phyloP scores from a whole-genome alignment of 2,113 vertebrate species.

The Ardeotis arabs region DNA sequence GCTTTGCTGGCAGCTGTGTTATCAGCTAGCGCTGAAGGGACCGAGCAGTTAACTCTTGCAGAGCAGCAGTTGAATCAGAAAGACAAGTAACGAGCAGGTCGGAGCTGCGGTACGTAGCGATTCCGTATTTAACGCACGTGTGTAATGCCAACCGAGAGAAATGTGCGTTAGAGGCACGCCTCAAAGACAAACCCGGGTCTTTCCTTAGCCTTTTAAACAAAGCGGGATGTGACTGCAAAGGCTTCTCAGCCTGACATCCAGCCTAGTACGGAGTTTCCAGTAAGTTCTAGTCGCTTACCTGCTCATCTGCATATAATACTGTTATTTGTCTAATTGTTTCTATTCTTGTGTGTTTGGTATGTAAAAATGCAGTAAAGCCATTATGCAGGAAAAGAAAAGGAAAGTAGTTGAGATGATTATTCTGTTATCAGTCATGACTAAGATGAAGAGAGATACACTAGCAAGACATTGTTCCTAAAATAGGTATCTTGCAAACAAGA shows the following conservation, averaged over 20 bases:
- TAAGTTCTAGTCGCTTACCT: slow-evolving; percentile 14
- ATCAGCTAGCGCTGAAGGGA: neutral
- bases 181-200: neutral
- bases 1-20: neutral
- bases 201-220: neutral
- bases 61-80: neutral
- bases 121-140: neutral
- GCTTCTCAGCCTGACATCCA: neutral
- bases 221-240: fast-evolving
- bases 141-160: neutral
- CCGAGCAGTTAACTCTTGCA: neutral
- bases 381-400: slow-evolving; percentile 50
- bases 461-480: slow-evolving; percentile 70
- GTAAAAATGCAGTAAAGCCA: slow-evolving; percentile 52
- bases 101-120: fast-evolving
- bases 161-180: neutral
- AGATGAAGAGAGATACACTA: slow-evolving; percentile 64
- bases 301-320: slow-evolving; percentile 36
- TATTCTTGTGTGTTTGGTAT: slow-evolving; percentile 53
- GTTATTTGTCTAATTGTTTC: slow-evolving; percentile 65
- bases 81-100: neutral
- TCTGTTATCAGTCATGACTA: slow-evolving; percentile 73
- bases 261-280: neutral
- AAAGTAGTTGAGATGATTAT: slow-evolving; percentile 64
- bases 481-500: slow-evolving; percentile 67